A percentile compares a stretch with the other conserved stretches of the same genome.
Conservation (phyloP, 2,888 invertebrate species). For the Morpho deidamia region DNA sequence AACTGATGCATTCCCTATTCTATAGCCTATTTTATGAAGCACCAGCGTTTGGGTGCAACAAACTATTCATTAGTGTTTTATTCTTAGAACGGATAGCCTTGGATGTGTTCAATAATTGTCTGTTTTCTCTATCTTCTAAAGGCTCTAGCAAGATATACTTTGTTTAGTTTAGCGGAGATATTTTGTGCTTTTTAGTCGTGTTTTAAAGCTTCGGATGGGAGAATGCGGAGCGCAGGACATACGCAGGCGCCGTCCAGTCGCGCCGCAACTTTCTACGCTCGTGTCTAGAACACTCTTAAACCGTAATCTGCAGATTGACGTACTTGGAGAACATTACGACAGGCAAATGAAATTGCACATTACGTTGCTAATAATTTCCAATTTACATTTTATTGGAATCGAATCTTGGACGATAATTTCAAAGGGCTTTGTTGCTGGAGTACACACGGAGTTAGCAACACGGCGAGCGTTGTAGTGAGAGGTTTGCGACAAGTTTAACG, state of each 20-base stretch:
- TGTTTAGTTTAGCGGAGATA: slow-evolving; percentile 55
- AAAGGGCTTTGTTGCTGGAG: slow-evolving; percentile 5
- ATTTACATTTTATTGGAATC: slow-evolving; percentile 13
- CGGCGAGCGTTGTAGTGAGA: neutral
- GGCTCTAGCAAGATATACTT: slow-evolving; percentile 40
- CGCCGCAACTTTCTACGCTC: slow-evolving; percentile 76
- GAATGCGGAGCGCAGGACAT: slow-evolving; percentile 74
- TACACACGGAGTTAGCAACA: neutral
- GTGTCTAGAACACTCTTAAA: slow-evolving; percentile 74
- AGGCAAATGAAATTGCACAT: slow-evolving; percentile 66
- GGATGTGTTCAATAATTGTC: slow-evolving; percentile 41
- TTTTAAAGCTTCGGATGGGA: slow-evolving; percentile 61
- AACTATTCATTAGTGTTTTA: slow-evolving; percentile 39
- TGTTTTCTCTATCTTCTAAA: slow-evolving; percentile 51
- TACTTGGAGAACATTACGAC: slow-evolving; percentile 67
- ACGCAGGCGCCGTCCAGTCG: slow-evolving; percentile 71
- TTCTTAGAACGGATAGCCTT: slow-evolving; percentile 35
- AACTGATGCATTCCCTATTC: slow-evolving; percentile 21
- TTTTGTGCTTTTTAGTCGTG: slow-evolving; percentile 59
- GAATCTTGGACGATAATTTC: neutral
- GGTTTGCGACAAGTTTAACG: neutral
- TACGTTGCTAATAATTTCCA: slow-evolving; percentile 50
- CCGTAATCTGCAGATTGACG: slow-evolving; percentile 75
- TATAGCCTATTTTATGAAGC: slow-evolving; percentile 30
- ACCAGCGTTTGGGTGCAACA: slow-evolving; percentile 31